Evolutionary conservation across 2,113 vertebrate genomes (phyloP), one percentile per base, ranked within the genome.

Genomic region (Fulica atra): DNA sequence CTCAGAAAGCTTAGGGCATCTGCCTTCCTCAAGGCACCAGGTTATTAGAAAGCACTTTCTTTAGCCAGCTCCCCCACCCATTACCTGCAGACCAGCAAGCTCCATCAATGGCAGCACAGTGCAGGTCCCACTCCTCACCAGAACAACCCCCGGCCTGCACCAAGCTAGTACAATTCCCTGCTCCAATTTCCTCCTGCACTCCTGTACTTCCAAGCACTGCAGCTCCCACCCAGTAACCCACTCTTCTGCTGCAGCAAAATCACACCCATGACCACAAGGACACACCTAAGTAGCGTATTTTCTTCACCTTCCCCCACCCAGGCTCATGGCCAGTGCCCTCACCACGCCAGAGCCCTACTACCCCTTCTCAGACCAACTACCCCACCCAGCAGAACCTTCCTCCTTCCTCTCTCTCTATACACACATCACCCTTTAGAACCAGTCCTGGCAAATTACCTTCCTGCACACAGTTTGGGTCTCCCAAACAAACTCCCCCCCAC

Each of bases 91-190:
- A 65, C 31, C n/a, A 48, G 65, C 0, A 5, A 84, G 42, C 38
- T 85, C 92, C 38, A 18, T 7, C 1, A 0, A 8, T 0, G 0
- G 76, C 79, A 56, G 40, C 0, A 0, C 35, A 10, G 31, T 0
- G 1, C 3, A 10, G 46, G 23, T n/a, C 19, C 46, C 1, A 0
- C 54, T 73, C 31, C 57, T 64, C 20, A 26, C 42, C 50, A 6
- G 36, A 26, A 61, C 0, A 13, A 53, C 28, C 23, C 26, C 57
- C 60, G 29, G 31, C 53, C 66, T 2, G 0, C 1, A 8, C 60
- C 29, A 8, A 24, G 14, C 35, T 15, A 16, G 28, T 16, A 10
- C 16, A 6, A 4, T 23, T 29, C 42, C 40, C 66, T 35, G 24
- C 68, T 77, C 17, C 23, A 1, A 0, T 3, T 42, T n/a, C 19